Percentiles rank a stretch among this genome's conserved stretches.
phyloP scores from a whole-genome alignment of 1,140 invertebrate genomes.

The Coelopa frigida region DNA sequence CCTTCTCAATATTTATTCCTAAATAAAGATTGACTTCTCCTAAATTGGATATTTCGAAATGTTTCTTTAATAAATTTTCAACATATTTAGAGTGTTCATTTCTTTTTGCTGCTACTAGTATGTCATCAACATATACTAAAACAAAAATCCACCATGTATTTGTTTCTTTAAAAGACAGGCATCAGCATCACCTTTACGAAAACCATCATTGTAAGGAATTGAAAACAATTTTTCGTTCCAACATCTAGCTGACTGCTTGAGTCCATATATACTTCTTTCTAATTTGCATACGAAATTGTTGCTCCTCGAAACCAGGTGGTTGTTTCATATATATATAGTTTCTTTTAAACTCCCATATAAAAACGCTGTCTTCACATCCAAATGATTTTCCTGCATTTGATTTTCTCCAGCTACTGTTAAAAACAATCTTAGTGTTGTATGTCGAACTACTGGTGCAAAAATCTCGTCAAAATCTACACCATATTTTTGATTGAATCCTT shows the following conservation, averaged over 20 bases:
- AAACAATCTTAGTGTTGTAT: slow-evolving; percentile 36
- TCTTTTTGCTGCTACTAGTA: slow-evolving; percentile 9
- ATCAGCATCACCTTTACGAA: slow-evolving; percentile 16
- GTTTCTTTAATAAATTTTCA: background rate
- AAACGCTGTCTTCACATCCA: slow-evolving; percentile 45
- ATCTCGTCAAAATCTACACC: slow-evolving; percentile 43
- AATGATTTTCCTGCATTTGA: slow-evolving; percentile 30
- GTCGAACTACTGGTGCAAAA: slow-evolving; percentile 35
- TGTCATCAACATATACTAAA: slow-evolving; percentile 15
- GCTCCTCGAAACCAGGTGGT: slow-evolving; percentile 33
- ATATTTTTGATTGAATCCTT: slow-evolving; percentile 30
- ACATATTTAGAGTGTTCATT: background rate
- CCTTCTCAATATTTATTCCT: slow-evolving; percentile 19
- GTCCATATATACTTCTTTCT: slow-evolving; percentile 33
- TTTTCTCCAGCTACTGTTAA: slow-evolving; percentile 33
- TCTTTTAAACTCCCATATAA: slow-evolving; percentile 44
- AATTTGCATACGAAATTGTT: slow-evolving; percentile 24
- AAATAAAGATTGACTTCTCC: slow-evolving; percentile 24
- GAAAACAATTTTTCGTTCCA: slow-evolving; percentile 26
- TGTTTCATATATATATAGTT: slow-evolving; percentile 43
- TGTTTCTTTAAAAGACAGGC: slow-evolving; percentile 4
- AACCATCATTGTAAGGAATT: slow-evolving; percentile 16
- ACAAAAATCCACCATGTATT: slow-evolving; percentile 4
- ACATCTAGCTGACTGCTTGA: slow-evolving; percentile 32
- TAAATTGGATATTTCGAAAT: slow-evolving; percentile 28